Evolutionary conservation across 2,797 vertebrate genomes (phyloP), one percentile per base, ranked within the genome.

Genomic region (Esox masquinongy): DNA sequence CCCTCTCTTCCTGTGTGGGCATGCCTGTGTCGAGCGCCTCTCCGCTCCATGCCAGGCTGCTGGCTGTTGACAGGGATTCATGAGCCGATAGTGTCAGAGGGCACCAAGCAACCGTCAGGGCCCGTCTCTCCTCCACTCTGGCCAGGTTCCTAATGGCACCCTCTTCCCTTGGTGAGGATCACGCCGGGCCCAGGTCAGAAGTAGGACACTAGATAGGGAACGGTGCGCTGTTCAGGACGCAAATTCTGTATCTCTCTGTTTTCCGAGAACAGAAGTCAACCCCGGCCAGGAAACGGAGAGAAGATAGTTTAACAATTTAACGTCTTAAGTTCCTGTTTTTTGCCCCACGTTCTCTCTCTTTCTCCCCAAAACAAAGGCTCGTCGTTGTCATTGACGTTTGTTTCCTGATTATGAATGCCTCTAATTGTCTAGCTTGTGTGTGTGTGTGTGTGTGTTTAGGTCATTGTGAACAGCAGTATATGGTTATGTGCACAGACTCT

Each of bases 1-100:
- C 43, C 12, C 43, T 47, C 3, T 47, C 43, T 47, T 47, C 43
- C 43, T 47, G 43, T 47, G 43, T 47, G 12, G 43, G 43, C 43
- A 47, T 47, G 43, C 43, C 43, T 47, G 43, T 14, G 9, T 47
- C 2, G 43, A 1, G 11, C 43, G 3, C 12, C 9, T 47, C 43
- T 47, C 11, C 12, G 1, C 12, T 29, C 63, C 3, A 24, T 36
- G 64, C 64, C 29, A 14, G 16, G 64, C 81, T 91, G 90, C 92
- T 92, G 90, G 92, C 84, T 90, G 86, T 92, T 94, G 91, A 91
- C 84, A 84, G 85, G 93, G 91, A 95, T 95, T 91, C 93, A 84
- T 89, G 86, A 87, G 82, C 90, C 34, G 91, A 93, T 94, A 94
- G 92, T 85, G 86, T 91, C 88, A 90, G 90, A 89, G 81, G 87